Conservation (phyloP, 1,140 invertebrate genomes). For the Schlechtendalia chinensis region DNA sequence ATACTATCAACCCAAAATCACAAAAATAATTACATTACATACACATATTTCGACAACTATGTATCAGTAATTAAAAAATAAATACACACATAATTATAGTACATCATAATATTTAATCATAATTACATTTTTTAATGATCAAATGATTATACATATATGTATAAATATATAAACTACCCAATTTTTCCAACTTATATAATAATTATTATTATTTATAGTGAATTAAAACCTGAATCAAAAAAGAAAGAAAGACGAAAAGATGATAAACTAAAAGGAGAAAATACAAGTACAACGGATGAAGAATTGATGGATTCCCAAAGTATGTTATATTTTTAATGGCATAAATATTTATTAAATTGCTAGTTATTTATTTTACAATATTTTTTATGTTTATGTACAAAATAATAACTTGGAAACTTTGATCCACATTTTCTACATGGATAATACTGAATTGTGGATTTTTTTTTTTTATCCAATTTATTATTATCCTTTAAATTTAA, state of each 20-base stretch:
- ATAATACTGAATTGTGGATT: slow-evolving; percentile 76
- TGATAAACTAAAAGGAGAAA: slow-evolving; percentile 55
- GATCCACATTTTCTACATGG: slow-evolving; percentile 88
- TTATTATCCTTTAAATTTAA: background rate
- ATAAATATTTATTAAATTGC: background rate
- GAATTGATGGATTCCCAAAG: slow-evolving; percentile 52
- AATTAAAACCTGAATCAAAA: slow-evolving; percentile 54
- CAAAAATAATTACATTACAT: too few species aligned
- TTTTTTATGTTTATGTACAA: slow-evolving; percentile 87
- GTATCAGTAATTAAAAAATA: too few species aligned
- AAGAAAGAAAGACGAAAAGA: slow-evolving; percentile 55
- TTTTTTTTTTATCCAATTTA: slow-evolving; percentile 54
- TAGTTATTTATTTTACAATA: slow-evolving; percentile 36
- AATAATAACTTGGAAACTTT: slow-evolving; percentile 90
- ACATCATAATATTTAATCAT: too few species aligned
- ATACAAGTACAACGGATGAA: slow-evolving; percentile 53
- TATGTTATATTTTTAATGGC: slow-evolving; percentile 48
- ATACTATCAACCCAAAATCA: too few species aligned
- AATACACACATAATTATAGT: too few species aligned
- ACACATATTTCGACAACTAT: too few species aligned
- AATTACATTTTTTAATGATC: too few species aligned
- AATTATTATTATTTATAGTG: slow-evolving; percentile 51
- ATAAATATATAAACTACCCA: too few species aligned
- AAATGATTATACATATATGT: too few species aligned
- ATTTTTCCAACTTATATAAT: background rate